Evolutionary conservation across 2,113 vertebrate genomes (phyloP).

Genomic region (Galemys pyrenaicus): DNA sequence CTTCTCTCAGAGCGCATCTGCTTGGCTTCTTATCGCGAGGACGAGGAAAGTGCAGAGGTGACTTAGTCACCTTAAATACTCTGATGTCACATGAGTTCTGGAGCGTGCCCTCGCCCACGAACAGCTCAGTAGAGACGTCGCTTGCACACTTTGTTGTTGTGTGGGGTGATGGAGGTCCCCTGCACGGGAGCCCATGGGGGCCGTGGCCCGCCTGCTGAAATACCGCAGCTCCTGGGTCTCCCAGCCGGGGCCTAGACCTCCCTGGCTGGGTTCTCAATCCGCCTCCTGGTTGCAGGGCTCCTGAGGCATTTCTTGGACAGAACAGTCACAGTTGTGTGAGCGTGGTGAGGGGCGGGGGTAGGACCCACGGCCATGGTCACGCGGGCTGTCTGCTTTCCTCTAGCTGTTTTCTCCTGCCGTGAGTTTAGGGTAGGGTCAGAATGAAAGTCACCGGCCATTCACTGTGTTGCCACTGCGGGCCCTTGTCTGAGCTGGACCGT

Average conservation of each 20-base stretch:
- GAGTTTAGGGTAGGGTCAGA: background rate
- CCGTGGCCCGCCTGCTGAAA: background rate
- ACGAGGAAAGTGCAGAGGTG: background rate
- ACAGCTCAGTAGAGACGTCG: background rate
- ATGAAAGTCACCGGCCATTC: background rate
- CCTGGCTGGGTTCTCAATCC: background rate
- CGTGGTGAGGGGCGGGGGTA: background rate
- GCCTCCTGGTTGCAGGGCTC: background rate
- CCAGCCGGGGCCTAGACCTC: background rate
- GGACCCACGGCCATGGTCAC: fast-evolving
- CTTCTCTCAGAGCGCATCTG: background rate
- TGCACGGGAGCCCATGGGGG: background rate
- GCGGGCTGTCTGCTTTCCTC: background rate
- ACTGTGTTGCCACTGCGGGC: background rate
- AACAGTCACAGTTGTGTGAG: background rate
- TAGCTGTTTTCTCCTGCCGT: background rate
- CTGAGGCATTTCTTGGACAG: background rate
- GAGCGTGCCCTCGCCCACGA: fast-evolving
- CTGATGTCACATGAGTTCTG: background rate
- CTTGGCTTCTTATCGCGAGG: background rate
- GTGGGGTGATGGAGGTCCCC: no score
- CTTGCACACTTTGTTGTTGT: no score
- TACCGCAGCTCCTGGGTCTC: background rate
- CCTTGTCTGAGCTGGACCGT: background rate
- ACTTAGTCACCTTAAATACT: background rate